These are phyloP conservation scores for Macrosoma leucophasiata DNA, from an alignment of 2,888 invertebrate species.

Conservation along the genomic window DNA sequence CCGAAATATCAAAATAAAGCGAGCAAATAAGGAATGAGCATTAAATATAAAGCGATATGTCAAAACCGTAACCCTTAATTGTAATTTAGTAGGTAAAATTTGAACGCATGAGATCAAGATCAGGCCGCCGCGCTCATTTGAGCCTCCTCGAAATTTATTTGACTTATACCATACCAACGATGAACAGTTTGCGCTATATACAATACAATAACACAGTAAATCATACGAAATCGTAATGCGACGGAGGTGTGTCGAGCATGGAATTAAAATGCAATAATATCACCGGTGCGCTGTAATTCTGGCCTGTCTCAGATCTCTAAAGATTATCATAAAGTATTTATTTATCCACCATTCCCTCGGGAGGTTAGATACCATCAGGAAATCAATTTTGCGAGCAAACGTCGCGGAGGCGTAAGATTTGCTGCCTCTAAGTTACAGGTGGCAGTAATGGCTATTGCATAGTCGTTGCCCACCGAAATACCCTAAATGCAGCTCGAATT, in stretches of 20 bases:
- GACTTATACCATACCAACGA: constrained; percentile 31
- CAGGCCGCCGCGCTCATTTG: constrained; percentile 43
- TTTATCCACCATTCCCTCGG: constrained; percentile 68
- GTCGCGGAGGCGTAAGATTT: constrained; percentile 65
- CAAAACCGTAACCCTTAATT: constrained; percentile 36
- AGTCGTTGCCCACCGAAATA: constrained; percentile 32
- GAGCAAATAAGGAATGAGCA: constrained; percentile 14
- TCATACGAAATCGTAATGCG: constrained; percentile 62
- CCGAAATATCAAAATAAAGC: constrained; percentile 5
- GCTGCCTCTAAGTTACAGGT: constrained; percentile 56
- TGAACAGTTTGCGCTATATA: constrained; percentile 34
- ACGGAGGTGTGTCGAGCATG: constrained; percentile 59
- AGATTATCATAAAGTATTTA: constrained; percentile 73
- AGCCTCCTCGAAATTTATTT: constrained; percentile 51
- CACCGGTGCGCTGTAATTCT: constrained; percentile 57
- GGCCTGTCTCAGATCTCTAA: constrained; percentile 63
- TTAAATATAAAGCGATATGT: constrained; percentile 16
- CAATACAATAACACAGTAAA: constrained; percentile 68
- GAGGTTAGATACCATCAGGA: constrained; percentile 69
- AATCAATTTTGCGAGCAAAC: constrained; percentile 71
- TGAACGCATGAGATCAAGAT: constrained; percentile 46
- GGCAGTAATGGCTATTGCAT: constrained; percentile 43
- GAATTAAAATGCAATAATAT: constrained; percentile 75
- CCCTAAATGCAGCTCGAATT: no score
- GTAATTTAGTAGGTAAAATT: constrained; percentile 56